A percentile compares a stretch with the other conserved stretches of the same genome.
Conservation (phyloP, 1,140 invertebrate species). For the Drosophila ohnishii region DNA sequence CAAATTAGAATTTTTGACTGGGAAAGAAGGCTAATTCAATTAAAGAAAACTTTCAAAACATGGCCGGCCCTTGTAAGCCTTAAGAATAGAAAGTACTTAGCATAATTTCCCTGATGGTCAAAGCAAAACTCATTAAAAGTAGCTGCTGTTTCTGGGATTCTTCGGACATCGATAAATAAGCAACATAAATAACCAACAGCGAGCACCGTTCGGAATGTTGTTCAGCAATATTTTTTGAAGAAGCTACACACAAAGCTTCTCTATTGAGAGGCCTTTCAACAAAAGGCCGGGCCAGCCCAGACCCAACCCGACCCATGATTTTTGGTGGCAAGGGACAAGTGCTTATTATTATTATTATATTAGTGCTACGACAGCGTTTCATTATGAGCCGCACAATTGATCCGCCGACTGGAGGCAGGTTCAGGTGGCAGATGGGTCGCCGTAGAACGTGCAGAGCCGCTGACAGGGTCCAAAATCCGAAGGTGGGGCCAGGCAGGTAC, state of each 20-base stretch:
- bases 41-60: conserved; percentile 72
- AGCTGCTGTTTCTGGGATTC: conserved; percentile 8
- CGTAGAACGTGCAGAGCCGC: conserved; percentile 43
- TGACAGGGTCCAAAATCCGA: conserved; percentile 23
- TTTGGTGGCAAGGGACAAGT: conserved; percentile 42
- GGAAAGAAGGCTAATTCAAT: conserved; percentile 59
- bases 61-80: conserved; percentile 40
- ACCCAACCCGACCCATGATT: conserved; percentile 9
- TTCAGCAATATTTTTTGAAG: conserved; percentile 42
- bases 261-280: conserved; percentile 56
- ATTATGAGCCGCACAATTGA: conserved; percentile 69
- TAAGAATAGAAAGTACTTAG: conserved; percentile 60
- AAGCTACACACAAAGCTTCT: conserved; percentile 37
- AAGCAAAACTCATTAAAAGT: conserved; percentile 60
- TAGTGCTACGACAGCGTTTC: conserved; percentile 67
- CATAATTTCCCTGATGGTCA: conserved; percentile 40
- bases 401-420: conserved; percentile 34
- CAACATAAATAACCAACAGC: conserved; percentile 51
- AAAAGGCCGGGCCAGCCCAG: conserved; percentile 48
- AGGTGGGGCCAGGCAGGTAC: conserved; percentile 25
- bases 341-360: conserved; percentile 80
- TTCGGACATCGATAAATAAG: conserved; percentile 53
- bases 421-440: conserved; percentile 42
- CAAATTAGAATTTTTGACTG: conserved; percentile 27
- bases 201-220: conserved; percentile 27